Evolutionary conservation across 2,797 vertebrate genomes (phyloP).

Genomic region (Coregonus sp.): DNA sequence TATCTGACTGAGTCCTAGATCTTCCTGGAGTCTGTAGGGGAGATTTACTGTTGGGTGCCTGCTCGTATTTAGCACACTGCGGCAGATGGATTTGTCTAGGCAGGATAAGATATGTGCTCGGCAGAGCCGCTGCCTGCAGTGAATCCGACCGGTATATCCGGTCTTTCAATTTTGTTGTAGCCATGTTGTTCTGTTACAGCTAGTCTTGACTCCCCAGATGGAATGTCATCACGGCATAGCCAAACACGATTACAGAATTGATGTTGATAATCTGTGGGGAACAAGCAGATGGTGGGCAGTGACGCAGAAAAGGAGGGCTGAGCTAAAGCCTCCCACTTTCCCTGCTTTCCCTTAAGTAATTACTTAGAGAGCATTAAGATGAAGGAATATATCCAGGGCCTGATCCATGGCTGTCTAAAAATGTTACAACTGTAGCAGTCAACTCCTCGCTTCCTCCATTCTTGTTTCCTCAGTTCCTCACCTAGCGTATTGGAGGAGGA

Average conservation of each 20-base stretch:
- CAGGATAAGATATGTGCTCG: constrained; percentile 28
- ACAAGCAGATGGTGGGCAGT: constrained; percentile 59
- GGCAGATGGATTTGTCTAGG: constrained; percentile 47
- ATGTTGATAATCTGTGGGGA: constrained; percentile 71
- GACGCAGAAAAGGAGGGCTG: constrained; percentile 41
- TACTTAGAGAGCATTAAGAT: constrained; percentile 61
- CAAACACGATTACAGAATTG: constrained; percentile 65
- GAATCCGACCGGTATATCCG: constrained; percentile 45
- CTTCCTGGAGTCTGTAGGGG: background rate
- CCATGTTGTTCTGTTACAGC: constrained; percentile 23
- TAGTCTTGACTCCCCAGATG: constrained; percentile 55
- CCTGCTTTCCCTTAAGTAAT: constrained; percentile 43
- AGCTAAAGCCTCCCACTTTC: constrained; percentile 44
- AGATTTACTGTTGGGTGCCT: constrained; percentile 11
- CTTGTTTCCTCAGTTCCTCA: background rate
- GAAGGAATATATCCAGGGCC: constrained; percentile 46
- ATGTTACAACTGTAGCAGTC: background rate
- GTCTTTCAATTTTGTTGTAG: constrained; percentile 33
- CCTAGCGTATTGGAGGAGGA: too few relatives aligned
- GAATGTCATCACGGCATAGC: constrained; percentile 53
- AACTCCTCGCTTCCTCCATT: background rate
- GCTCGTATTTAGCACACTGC: constrained; percentile 4
- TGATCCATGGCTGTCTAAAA: background rate
- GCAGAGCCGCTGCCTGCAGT: constrained; percentile 3
- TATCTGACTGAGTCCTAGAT: background rate